Base-by-base conservation (phyloP, 2,797 vertebrate species). In the Spinus olivaceus region DNA sequence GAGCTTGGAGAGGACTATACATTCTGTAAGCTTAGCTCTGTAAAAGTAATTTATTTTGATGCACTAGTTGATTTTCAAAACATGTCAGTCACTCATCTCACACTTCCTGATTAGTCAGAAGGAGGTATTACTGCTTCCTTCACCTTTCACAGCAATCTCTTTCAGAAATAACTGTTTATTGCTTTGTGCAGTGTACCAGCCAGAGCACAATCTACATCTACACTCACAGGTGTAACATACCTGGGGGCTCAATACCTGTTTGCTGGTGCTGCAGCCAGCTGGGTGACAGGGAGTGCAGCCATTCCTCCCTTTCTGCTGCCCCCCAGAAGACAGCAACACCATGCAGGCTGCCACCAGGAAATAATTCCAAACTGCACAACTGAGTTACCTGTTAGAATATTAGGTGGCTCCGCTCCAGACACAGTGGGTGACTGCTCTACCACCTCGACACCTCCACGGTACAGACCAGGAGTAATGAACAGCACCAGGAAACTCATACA, bases 361-460 rank as follows among this genome's bases (percentile, higher is more conserved):
- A 53, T 7, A 8, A 56, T n/a, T 49, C 27, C 66, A 56, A 51
- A 71, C 41, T 56, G 14, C 3, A 9, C 19, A 47, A 21, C 32
- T 51, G n/a, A 61, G 49, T 49, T 69, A 9, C 46, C 51, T 46
- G 30, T 21, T 19, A 74, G 28, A 67, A 12, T 1, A 0, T n/a
- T 46, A n/a, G 20, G 33, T 46, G 37, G 25, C 14, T 77, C 84
- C 33, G 74, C 51, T 19, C 23, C 49, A 61, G 46, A 65, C 8
- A 17, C 28, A 14, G 10, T 21, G 12, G 44, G 8, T 32, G 14
- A 44, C 14, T 37, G 11, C 28, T 74, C 41, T 56, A 32, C 33
- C 30, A 6, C 64, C 57, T 74, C 1, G 1, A 14, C 9, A 30
- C 5, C 8, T 78, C 41, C 15, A 22, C 0, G 0, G 37, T 69